A percentile compares a stretch with the other conserved stretches of the same genome.
phyloP scores from a whole-genome alignment of 2,797 vertebrate genomes.

The Knipowitschia caucasica region DNA sequence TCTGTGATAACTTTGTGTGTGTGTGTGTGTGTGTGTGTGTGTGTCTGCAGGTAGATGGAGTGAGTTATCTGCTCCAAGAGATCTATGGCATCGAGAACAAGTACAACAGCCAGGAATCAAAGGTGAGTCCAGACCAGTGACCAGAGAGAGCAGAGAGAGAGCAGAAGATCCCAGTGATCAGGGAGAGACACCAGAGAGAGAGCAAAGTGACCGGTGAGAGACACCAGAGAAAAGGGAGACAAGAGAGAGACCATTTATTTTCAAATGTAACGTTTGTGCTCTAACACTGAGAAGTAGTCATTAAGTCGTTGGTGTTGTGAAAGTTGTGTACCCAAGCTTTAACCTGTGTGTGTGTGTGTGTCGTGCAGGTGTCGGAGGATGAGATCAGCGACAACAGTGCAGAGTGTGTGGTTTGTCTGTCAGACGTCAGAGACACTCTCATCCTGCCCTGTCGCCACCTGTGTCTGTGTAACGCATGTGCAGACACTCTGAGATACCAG shows the following conservation, averaged over 20 bases:
- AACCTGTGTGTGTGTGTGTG: background rate
- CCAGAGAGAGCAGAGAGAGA: too few relatives aligned
- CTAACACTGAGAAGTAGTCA: too few relatives aligned
- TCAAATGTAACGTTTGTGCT: too few relatives aligned
- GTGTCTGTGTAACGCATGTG: conserved; percentile 92
- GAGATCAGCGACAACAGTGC: conserved; percentile 98
- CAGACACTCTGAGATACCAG: conserved; percentile 94
- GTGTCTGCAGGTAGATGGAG: conserved; percentile 88
- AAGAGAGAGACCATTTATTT: too few relatives aligned
- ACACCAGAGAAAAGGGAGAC: too few relatives aligned
- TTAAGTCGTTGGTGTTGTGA: too few relatives aligned
- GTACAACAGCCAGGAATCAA: conserved; percentile 93
- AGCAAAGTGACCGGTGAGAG: too few relatives aligned
- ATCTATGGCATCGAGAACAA: conserved; percentile 99
- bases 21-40: too few relatives aligned
- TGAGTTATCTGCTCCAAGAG: conserved; percentile 97
- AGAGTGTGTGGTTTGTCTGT: conserved; percentile 96
- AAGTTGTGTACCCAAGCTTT: too few relatives aligned
- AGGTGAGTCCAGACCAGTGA: conserved; percentile 65
- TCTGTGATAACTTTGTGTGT: too few relatives aligned
- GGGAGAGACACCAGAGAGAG: too few relatives aligned
- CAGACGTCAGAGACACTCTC: conserved; percentile 92
- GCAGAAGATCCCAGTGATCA: too few relatives aligned
- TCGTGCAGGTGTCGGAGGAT: conserved; percentile 85
- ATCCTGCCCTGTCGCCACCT: conserved; percentile 95